phyloP scores from a whole-genome alignment of 35 echinoderm and acorn worm species.

The Patiria miniata region DNA sequence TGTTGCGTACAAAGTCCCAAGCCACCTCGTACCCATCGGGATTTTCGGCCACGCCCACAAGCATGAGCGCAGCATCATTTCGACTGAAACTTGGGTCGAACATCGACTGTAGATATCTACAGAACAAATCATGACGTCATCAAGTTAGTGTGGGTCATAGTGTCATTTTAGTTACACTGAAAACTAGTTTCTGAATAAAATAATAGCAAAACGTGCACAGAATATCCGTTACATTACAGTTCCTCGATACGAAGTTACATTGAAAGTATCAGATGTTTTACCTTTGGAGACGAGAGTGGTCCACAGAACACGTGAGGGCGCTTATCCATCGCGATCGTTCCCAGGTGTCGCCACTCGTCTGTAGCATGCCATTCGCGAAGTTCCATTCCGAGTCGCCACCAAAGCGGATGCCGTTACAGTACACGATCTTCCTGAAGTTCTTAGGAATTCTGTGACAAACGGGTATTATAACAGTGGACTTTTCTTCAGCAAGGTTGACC shows the following conservation, averaged over 20 bases:
- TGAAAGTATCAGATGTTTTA: background rate
- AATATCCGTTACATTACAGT: too few relatives aligned
- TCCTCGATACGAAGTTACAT: too few relatives aligned
- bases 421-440: constrained; percentile 57
- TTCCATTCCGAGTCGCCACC: constrained; percentile 66
- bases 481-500: too few relatives aligned
- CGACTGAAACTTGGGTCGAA: background rate
- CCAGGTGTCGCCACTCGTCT: constrained; percentile 17
- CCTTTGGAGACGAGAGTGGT: constrained; percentile 73
- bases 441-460: constrained; percentile 39
- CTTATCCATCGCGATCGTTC: constrained; percentile 60
- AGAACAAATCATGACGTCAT: background rate
- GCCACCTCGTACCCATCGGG: constrained; percentile 4
- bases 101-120: background rate
- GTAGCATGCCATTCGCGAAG: constrained; percentile 53
- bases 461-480: too few relatives aligned
- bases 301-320: constrained; percentile 62
- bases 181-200: too few relatives aligned
- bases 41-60: constrained; percentile 15
- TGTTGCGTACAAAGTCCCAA: background rate
- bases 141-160: too few relatives aligned
- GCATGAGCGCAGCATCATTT: background rate
- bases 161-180: too few relatives aligned
- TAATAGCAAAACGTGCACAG: too few relatives aligned
- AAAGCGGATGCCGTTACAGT: constrained; percentile 69